Base-by-base conservation (phyloP, 2,797 vertebrate genomes). In the Lepilemur ruficaudatus region DNA sequence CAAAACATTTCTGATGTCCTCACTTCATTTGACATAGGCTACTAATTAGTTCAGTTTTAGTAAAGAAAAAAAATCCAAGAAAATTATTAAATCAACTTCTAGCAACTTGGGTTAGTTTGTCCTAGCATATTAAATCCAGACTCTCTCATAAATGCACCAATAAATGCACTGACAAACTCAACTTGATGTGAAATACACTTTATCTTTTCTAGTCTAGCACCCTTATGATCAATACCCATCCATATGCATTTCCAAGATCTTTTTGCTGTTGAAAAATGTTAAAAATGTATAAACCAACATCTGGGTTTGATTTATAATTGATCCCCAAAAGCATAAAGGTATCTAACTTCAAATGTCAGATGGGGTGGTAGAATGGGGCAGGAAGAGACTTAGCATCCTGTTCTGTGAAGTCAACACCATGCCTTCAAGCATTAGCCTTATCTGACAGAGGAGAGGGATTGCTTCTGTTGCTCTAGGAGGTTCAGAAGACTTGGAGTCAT, bases 81-180 rank as follows among this genome's bases (percentile, higher is more conserved):
- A 69, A 82, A 90, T 35, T 84, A 84, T 50, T 76, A 87, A 82
- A 81, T 93, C 6, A 5, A 52, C 18, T 61, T 69, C 11, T 7
- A 61, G 25, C 52, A 83, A 50, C 22, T n/a, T 73, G 78, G 63
- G 12, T 15, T 83, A 57, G 22, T 41, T 84, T 84, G 38, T 30
- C 5, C 13, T 50, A 94, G 38, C 18, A 69, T 5, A 78, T 75
- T 73, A 81, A 89, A 82, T 85, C 46, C 1, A 70, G 30, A 78
- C 43, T 63, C 23, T 91, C 69, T 88, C 91, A 0, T 25, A 63
- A 65, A 13, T 84, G 25, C 28, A 84, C 12, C 41, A 84, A 88
- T n/a, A n/a, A n/a, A n/a, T n/a, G n/a, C 81, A 84, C 15, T 67
- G n/a, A 90, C 25, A 59, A 94, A 86, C 80, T 91, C 67, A 91